Base-by-base conservation (phyloP, 2,797 vertebrate genomes). In the Rhincodon typus region DNA sequence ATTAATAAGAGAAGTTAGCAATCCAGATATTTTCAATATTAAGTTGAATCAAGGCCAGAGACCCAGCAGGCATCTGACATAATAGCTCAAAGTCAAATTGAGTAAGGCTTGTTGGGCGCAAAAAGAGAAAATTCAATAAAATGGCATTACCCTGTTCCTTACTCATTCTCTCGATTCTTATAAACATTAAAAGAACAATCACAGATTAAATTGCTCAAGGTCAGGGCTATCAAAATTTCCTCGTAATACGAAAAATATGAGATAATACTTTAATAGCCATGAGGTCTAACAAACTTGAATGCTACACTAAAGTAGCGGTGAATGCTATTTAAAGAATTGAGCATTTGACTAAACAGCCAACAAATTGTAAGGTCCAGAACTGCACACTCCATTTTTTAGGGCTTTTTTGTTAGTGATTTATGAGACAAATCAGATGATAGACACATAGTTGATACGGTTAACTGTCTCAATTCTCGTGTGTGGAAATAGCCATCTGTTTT, bases 81-180 rank as follows among this genome's bases (percentile, higher is more conserved):
- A 67, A 23, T 30, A 74, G 7, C 66, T 69, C 91, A 72, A 72
- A 95, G 27, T 25, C 42, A n/a, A 66, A 95, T 1, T 95, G 70
- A 95, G 53, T 91, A 34, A 77, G 34, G 50, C 53, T n/a, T 19
- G 74, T 27, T 74, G 1, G 53, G 53, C 21, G 27, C 30, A 42
- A 34, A 62, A 90, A 94, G 27, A 94, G 25, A 94, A 62, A 94
- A 53, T 94, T 38, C 38, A 50, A 50, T 94, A 94, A 30, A 94
- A 94, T 15, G 15, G 74, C 4, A 94, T 53, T 94, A 77, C 30
- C 50, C 94, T n/a, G 5, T 53, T 53, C 42, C 21, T 53, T 53
- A n/a, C 34, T 17, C 69, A 74, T 77, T 95, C 27, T 72, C 27
- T 38, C 38, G 6, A 12, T 72, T 95, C 30, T 50, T 17, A 46